Conservation (phyloP, 2,888 invertebrate genomes). For the Spilosoma lubricipeda region DNA sequence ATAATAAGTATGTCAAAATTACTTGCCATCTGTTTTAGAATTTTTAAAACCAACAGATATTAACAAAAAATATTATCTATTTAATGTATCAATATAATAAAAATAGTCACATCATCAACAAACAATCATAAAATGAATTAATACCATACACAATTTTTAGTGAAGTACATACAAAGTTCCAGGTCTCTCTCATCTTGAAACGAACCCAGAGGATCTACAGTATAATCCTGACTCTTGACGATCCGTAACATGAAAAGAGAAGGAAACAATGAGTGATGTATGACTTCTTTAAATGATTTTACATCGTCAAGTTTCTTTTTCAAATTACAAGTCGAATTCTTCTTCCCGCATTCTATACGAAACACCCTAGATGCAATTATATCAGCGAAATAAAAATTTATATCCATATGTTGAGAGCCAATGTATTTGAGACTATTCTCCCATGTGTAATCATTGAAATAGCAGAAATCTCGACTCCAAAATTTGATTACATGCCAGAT, state of each 20-base stretch:
- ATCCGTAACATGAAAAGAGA: conserved; percentile 25
- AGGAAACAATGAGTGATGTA: conserved; percentile 49
- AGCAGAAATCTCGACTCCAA: conserved; percentile 54
- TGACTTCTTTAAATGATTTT: conserved; percentile 35
- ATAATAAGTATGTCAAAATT: too few species aligned
- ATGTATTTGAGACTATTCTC: conserved; percentile 56
- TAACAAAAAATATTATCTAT: not conserved
- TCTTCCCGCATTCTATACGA: conserved; percentile 47
- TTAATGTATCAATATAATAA: not conserved
- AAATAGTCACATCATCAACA: not conserved
- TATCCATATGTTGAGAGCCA: conserved; percentile 24
- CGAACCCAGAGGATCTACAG: conserved; percentile 36
- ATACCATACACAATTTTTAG: conserved; percentile 35
- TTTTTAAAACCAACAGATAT: not conserved
- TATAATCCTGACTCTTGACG: conserved; percentile 11
- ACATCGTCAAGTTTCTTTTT: conserved; percentile 38
- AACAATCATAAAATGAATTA: conserved; percentile 15
- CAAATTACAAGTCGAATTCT: conserved; percentile 32
- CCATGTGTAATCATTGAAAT: conserved; percentile 62
- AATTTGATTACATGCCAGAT: conserved; percentile 59
- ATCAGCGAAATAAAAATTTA: conserved; percentile 47
- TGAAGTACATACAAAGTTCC: conserved; percentile 62
- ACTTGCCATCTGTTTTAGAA: not conserved
- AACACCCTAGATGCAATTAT: conserved; percentile 59
- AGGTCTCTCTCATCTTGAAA: conserved; percentile 62